These are phyloP conservation scores for Crax fasciolata DNA, from an alignment of 2,797 vertebrate species.

Conservation along the genomic window DNA sequence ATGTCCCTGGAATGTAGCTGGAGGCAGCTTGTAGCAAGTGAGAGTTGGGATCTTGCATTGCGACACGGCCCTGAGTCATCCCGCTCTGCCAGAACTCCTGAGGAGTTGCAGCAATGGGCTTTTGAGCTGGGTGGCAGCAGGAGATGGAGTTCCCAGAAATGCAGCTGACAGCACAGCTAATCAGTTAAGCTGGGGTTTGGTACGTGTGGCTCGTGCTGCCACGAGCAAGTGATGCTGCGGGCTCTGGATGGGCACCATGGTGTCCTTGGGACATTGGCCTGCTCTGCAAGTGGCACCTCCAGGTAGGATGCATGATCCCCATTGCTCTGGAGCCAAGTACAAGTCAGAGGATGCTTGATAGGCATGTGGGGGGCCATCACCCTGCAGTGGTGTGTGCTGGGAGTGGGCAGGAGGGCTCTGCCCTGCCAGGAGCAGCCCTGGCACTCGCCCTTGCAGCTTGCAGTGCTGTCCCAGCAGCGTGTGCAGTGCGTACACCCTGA, in stretches of 20 bases:
- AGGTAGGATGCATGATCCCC: accelerated
- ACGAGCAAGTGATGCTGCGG: background rate
- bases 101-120: background rate
- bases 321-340: background rate
- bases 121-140: background rate
- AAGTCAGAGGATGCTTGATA: background rate
- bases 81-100: background rate
- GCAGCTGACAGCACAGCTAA: background rate
- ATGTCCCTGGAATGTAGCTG: background rate
- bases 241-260: accelerated
- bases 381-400: background rate
- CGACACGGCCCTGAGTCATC: background rate
- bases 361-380: background rate
- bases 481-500: background rate
- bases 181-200: background rate
- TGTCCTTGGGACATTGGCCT: background rate
- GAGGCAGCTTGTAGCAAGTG: background rate
- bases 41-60: background rate
- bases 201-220: accelerated
- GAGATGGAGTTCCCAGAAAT: background rate
- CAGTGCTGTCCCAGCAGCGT: accelerated
- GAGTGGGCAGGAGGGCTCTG: background rate
- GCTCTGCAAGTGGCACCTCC: background rate
- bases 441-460: background rate
- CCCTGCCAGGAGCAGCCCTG: background rate